These are phyloP conservation scores for Adela reaumurella DNA, from an alignment of 2,888 invertebrate species.

Conservation along the genomic window DNA sequence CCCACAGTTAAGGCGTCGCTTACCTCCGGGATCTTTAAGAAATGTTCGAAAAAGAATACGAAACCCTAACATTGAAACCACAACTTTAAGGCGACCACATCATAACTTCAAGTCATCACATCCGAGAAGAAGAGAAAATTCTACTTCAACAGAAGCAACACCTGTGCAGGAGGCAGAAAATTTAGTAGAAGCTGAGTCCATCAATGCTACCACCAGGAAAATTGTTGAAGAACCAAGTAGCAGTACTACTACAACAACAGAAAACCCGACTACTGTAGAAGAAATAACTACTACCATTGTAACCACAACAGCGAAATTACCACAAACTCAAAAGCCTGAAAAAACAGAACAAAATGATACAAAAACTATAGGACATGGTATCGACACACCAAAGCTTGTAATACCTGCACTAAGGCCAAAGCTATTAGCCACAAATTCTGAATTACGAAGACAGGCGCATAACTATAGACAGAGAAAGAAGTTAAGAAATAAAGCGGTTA, in stretches of 20 bases:
- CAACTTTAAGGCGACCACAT: not conserved
- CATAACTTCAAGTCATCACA: not conserved
- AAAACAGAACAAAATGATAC: constrained; percentile 4
- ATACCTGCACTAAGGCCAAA: constrained; percentile 8
- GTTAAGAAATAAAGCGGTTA: constrained; percentile 29
- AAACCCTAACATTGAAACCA: not conserved
- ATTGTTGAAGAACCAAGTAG: not conserved
- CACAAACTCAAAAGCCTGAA: constrained; percentile 9
- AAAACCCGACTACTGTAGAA: constrained; percentile 16
- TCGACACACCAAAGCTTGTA: constrained; percentile 4
- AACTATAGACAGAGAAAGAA: constrained; percentile 35
- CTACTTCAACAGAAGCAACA: not conserved
- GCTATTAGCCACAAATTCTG: constrained; percentile 19
- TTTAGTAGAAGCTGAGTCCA: not conserved
- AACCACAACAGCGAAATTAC: constrained; percentile 19
- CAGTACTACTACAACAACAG: constrained; percentile 12
- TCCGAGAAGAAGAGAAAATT: constrained; percentile 3
- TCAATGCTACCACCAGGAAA: not conserved
- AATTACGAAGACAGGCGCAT: constrained; percentile 29
- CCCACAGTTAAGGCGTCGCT: constrained; percentile 7
- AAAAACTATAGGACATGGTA: not conserved
- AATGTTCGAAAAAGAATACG: constrained; percentile 28
- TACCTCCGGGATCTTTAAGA: constrained; percentile 18
- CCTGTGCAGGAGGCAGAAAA: not conserved
- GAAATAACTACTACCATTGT: constrained; percentile 8